These are phyloP conservation scores for Dynastes maya DNA, from an alignment of 2,888 invertebrate genomes.

Conservation along the genomic window DNA sequence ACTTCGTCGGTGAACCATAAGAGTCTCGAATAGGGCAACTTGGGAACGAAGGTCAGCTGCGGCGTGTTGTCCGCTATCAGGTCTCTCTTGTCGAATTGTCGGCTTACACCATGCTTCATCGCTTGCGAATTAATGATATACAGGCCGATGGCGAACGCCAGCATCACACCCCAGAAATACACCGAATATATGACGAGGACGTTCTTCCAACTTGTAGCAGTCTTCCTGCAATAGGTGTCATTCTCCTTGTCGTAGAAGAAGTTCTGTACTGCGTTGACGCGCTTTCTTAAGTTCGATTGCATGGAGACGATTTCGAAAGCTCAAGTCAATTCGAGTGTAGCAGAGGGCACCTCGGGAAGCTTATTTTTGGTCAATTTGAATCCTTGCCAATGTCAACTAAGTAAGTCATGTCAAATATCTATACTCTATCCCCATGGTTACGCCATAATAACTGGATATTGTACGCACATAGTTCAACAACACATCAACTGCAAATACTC, in stretches of 20 bases:
- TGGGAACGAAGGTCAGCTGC: conserved; percentile 17
- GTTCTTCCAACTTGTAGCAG: conserved; percentile 5
- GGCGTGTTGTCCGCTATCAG: conserved; percentile 16
- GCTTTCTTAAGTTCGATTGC: background rate
- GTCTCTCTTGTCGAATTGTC: conserved; percentile 1
- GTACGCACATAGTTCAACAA: too few species aligned
- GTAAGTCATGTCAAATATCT: too few species aligned
- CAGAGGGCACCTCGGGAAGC: too few species aligned
- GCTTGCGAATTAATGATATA: background rate
- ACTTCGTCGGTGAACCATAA: conserved; percentile 15
- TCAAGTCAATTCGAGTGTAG: too few species aligned
- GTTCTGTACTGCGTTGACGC: background rate
- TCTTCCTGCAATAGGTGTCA: conserved; percentile 25
- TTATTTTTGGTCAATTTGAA: too few species aligned
- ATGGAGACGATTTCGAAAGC: too few species aligned
- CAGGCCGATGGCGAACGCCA: background rate
- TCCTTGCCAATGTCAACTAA: too few species aligned
- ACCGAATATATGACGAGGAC: background rate
- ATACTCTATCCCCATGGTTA: too few species aligned
- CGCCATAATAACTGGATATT: too few species aligned
- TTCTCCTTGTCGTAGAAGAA: conserved; percentile 17
- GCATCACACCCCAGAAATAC: conserved; percentile 4
- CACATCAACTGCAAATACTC: too few species aligned
- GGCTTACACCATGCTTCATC: background rate
- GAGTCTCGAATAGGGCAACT: background rate